Base-by-base conservation (phyloP, 1,140 invertebrate genomes). In the Drosophila virilis region DNA sequence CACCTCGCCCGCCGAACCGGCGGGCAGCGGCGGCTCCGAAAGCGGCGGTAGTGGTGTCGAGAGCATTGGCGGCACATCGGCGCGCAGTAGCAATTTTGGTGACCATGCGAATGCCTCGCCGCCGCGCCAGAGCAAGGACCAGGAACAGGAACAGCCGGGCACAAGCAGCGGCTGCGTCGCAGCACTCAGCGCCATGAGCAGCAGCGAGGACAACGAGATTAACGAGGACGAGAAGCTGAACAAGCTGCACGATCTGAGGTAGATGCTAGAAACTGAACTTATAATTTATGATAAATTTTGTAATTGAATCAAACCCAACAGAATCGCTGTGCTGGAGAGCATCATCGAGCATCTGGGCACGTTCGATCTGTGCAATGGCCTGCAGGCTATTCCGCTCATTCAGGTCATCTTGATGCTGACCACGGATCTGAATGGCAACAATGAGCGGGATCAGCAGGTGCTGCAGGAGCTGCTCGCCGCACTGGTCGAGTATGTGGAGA, bases 381-480 rank as follows among this genome's bases (percentile, higher is more conserved):
- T 97, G 1, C 93, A 97, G 62, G 95, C 97, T 9, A 97, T 99
- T 92, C 98, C 98, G 1, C 97, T 97, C 71, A 95, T 98, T 93
- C 97, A 98, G 94, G 96, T 97, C 76, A 93, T 99, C 4, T 93
- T 98, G 6, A 98, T 98, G 95, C 93, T 99, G 33, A 97, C 97
- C 5, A 95, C 96, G 46, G 98, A 99, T 92, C 93, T 99, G 8
- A 97, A 98, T 92, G 96, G 96, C 4, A 95, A 95, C 82, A 95
- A 96, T 10, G 97, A 98, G 75, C 94, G 95, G 48, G 97, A 98
- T 80, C 94, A 95, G 76, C 93, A 93, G 1, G 96, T 96, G 33
- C 93, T 98, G 1, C 96, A 97, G 73, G 94, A 94, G 7, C 93
- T 98, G 7, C 93, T 99, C 0, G 94, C 94, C 43, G 94, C 95